Base-by-base conservation (phyloP, 2,888 invertebrate genomes). In the Cheilosia impressa region DNA sequence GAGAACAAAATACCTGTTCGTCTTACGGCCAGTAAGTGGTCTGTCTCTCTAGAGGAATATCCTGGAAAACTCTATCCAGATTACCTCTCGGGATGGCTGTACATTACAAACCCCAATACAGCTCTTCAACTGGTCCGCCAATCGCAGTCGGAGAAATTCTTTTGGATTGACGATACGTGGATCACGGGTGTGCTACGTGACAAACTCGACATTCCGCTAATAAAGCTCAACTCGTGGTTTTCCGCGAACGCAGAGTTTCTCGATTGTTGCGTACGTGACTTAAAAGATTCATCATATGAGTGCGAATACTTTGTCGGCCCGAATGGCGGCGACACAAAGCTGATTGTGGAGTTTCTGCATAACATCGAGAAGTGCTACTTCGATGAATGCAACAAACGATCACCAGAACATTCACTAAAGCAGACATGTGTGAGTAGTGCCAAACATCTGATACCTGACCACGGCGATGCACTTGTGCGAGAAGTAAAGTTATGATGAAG, bases 101-200 rank as follows among this genome's bases (percentile, higher is more conserved):
- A 97, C 88, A 93, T 96, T 1, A 96, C 96, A 2, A 96, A 95
- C 73, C 94, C 95, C 0, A 92, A 93, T 85, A 94, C 95, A 2
- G 95, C 95, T 0, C 89, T 90, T 19, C 92, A 92, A 22, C 90
- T 98, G 63, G 93, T 94, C 24, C 90, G 93, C 3, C 93, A 94
- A 87, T 94, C 95, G 0, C 90, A 92, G 38, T 90, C 92, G 43
- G 92, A 94, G n/a, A 93, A 94, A 19, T 96, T 95, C 89, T 98
- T 98, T 92, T 98, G 98, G 98, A 97, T 98, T 80, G 98, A 98
- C 90, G 98, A 98, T 90, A 95, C 96, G 55, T 96, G 95, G 90
- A 92, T 98, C 0, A 98, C 98, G 0, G 98, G 98, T 1, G 93
- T 97, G 62, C 92, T 98, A 38, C 93, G 95, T 7, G 92, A 94